Base-by-base conservation (phyloP, 1,140 invertebrate genomes). In the Drosophila biarmipes region DNA sequence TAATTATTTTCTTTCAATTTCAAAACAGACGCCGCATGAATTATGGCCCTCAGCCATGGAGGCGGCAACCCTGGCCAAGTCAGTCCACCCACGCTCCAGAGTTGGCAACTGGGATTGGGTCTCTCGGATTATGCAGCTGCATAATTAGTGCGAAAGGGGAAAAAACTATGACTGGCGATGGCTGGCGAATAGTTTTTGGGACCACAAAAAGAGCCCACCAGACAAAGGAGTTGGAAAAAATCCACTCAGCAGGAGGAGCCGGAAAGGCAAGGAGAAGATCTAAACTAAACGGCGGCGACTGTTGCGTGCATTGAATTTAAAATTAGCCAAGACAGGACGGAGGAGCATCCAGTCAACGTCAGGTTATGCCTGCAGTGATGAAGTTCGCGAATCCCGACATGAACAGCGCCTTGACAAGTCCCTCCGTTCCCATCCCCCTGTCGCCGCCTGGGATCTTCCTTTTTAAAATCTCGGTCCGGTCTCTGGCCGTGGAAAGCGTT, bases 1-100 rank as follows among this genome's bases (percentile, higher is more conserved):
- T 87, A 89, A 87, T 87, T 87, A 87, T 87, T 87, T 87, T 89
- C 84, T 87, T 87, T 89, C 84, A 87, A 87, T 87, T 87, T 87
- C 53, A 87, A 89, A 87, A 79, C 84, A 89, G 79, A 82, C 71
- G 75, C 64, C 55, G 71, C 82, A 87, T 87, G 82, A 87, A 87
- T 87, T 87, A 87, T 79, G 58, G 79, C 84, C 69, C 51, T 45
- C 64, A 64, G 64, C 67, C 77, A 66, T 72, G 61, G 58, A 75
- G 73, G 43, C 63, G 62, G 63, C 51, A 61, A 38, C 48, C 57
- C 45, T 45, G 52, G 37, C 62, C 57, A 34, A 45, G 67, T 45
- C 51, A 38, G 48, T 43, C 68, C 82, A 69, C 79, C 85, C 75
- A 89, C 84, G 84, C 79, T 68, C 51, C 74, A 38, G 78, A 79